Conservation (phyloP, 2,797 vertebrate species). For the Pteropus rufus region DNA sequence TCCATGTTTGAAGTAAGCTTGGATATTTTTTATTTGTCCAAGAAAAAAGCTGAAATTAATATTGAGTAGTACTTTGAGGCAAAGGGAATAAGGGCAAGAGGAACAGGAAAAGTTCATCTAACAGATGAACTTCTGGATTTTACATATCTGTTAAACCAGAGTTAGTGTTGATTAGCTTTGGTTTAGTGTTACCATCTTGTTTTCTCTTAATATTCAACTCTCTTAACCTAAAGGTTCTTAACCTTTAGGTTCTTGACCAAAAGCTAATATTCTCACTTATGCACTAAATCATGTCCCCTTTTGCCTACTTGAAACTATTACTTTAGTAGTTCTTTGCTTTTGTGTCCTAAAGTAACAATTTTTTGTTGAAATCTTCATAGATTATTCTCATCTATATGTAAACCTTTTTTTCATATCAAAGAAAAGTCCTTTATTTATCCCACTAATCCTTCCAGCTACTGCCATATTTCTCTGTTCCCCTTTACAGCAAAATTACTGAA, state of each 20-base stretch:
- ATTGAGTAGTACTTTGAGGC: background rate
- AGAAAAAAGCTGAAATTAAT: background rate
- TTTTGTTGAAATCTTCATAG: background rate
- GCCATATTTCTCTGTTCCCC: background rate
- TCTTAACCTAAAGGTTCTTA: no score
- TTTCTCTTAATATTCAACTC: background rate
- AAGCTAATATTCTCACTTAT: background rate
- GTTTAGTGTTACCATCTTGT: background rate
- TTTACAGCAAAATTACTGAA: background rate
- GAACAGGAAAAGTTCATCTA: background rate
- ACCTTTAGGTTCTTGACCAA: background rate
- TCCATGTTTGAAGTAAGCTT: background rate
- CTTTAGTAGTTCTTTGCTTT: background rate
- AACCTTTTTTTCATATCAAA: background rate
- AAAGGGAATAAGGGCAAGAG: background rate
- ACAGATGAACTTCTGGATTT: background rate
- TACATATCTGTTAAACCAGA: background rate
- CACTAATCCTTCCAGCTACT: background rate
- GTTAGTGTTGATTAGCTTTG: background rate
- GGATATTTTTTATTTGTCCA: background rate
- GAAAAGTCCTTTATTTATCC: background rate
- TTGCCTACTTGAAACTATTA: background rate
- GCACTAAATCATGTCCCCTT: background rate
- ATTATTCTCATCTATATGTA: background rate
- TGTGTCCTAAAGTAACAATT: background rate